A percentile compares a stretch with the other conserved stretches of the same genome.
Conservation (phyloP, 2,113 vertebrate species). For the Ophiodon elongatus region DNA sequence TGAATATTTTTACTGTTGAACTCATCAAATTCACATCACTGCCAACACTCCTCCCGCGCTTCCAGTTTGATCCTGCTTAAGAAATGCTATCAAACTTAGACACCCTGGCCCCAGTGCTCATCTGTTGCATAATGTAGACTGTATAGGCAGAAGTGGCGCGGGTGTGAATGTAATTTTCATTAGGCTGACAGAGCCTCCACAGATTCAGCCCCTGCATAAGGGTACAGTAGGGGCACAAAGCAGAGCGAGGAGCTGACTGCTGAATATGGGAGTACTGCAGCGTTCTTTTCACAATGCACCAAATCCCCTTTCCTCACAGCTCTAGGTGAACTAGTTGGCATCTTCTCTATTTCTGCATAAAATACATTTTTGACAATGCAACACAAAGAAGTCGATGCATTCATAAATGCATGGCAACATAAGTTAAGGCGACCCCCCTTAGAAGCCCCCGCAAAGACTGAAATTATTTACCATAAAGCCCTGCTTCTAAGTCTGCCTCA, state of each 20-base stretch:
- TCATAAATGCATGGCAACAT: constrained; percentile 53
- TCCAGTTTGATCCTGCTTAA: constrained; percentile 78
- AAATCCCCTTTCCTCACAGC: constrained; percentile 68
- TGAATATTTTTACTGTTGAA: constrained; percentile 83
- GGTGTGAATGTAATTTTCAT: constrained; percentile 82
- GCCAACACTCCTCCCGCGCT: constrained; percentile 71
- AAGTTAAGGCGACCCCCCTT: not conserved
- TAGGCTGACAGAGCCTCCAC: constrained; percentile 71
- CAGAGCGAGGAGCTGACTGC: constrained; percentile 49
- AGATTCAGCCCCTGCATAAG: constrained; percentile 46
- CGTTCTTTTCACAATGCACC: constrained; percentile 61
- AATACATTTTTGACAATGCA: constrained; percentile 71
- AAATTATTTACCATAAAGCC: constrained; percentile 63
- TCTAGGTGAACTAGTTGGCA: constrained; percentile 73
- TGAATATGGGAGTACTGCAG: constrained; percentile 64
- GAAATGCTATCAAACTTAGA: constrained; percentile 81
- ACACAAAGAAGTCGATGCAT: constrained; percentile 40
- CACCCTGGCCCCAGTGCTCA: constrained; percentile 78
- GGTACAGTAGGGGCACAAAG: constrained; percentile 66
- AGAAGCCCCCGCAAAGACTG: constrained; percentile 15
- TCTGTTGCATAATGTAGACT: constrained; percentile 84
- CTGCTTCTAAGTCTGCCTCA: constrained; percentile 20
- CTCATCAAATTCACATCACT: constrained; percentile 83
- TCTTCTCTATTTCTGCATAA: constrained; percentile 53
- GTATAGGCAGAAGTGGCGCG: constrained; percentile 70